These are phyloP conservation scores for Leptogaster cylindrica DNA, from an alignment of 2,888 invertebrate genomes.

Conservation along the genomic window DNA sequence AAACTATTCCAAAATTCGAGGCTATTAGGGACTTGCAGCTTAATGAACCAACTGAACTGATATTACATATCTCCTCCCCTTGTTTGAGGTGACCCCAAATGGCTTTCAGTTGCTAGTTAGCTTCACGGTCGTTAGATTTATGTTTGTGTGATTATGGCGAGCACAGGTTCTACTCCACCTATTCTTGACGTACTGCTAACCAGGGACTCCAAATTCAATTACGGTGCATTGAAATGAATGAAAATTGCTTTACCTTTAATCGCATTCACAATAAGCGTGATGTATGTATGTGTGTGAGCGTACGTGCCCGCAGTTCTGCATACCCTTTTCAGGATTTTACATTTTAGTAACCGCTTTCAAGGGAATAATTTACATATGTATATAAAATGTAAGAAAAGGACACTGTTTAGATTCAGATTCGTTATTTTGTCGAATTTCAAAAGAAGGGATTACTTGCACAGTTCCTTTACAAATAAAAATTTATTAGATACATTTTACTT, in stretches of 20 bases:
- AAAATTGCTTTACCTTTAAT: conserved; percentile 29
- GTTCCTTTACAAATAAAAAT: too few species aligned
- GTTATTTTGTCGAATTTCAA: too few species aligned
- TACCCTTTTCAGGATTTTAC: too few species aligned
- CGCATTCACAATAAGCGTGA: conserved; percentile 25
- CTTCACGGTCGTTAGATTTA: conserved; percentile 33
- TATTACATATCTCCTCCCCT: conserved; percentile 27
- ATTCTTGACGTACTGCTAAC: conserved; percentile 32
- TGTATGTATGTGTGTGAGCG: too few species aligned
- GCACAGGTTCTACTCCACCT: conserved; percentile 21
- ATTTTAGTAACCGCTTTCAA: too few species aligned
- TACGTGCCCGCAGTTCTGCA: too few species aligned
- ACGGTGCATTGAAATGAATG: conserved; percentile 31
- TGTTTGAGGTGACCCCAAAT: conserved; percentile 35
- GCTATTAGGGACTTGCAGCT: conserved; percentile 38
- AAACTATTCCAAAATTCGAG: conserved; percentile 42
- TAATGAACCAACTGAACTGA: conserved; percentile 37
- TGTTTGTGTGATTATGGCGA: conserved; percentile 14
- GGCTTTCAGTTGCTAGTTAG: conserved; percentile 28
- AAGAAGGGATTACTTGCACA: too few species aligned
- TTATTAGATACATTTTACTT: too few species aligned
- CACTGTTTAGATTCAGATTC: too few species aligned
- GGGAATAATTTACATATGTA: too few species aligned
- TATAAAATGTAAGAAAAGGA: too few species aligned
- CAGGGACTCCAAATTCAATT: conserved; percentile 28